Evolutionary conservation across 2,797 vertebrate species (phyloP).

Genomic region (Pangasius sanitwongsei): DNA sequence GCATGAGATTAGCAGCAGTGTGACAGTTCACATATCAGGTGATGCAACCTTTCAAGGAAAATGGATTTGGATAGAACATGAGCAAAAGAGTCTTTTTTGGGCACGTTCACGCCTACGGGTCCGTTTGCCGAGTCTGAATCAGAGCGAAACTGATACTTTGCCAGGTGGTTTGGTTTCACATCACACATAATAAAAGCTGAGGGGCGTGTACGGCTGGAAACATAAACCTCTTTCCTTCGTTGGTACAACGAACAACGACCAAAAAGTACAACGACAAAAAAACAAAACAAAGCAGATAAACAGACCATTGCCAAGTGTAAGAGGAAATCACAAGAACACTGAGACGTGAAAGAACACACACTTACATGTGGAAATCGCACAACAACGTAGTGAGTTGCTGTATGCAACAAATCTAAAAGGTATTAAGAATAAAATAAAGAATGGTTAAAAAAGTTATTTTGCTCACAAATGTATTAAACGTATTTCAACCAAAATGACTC

Average conservation of each 20-base stretch:
- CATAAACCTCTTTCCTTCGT: neutral
- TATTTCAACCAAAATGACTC: neutral
- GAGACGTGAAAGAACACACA: neutral
- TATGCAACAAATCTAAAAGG: neutral
- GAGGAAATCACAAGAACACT: neutral
- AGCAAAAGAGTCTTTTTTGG: no score
- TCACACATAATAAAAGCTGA: neutral
- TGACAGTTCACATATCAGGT: neutral
- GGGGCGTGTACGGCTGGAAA: neutral
- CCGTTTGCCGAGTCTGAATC: neutral
- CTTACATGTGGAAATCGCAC: neutral
- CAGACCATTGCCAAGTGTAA: neutral
- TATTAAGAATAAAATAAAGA: neutral
- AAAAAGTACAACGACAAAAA: neutral
- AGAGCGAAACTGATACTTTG: conserved; percentile 1
- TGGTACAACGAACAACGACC: no score
- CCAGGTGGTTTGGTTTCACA: neutral
- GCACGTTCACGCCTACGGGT: neutral
- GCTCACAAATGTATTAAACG: neutral
- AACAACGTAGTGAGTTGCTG: neutral
- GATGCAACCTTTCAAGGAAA: neutral
- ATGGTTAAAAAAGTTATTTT: neutral
- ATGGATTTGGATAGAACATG: neutral
- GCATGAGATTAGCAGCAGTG: neutral
- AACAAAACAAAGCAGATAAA: neutral